Percentiles rank a stretch among this genome's conserved stretches.
phyloP scores from a whole-genome alignment of 92 coral and sea anemone genomes.

The Umimayanthus chanpuru region DNA sequence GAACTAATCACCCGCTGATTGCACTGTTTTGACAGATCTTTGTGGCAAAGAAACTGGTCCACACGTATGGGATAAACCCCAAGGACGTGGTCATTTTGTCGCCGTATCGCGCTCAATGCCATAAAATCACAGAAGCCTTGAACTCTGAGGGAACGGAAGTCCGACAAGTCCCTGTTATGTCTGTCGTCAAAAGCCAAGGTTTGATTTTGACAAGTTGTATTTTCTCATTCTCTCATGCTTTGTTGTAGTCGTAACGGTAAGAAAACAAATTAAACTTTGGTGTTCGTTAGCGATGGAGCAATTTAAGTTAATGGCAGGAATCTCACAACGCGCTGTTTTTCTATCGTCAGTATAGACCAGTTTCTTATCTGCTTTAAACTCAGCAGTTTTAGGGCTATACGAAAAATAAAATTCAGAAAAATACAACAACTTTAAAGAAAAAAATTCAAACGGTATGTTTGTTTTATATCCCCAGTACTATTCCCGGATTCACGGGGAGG shows the following conservation, averaged over 20 bases:
- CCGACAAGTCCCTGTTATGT: slow-evolving; percentile 35
- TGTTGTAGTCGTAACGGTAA: background rate
- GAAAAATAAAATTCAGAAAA: too few relatives aligned
- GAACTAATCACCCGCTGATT: background rate
- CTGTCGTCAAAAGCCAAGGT: slow-evolving; percentile 72
- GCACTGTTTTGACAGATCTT: slow-evolving; percentile 37
- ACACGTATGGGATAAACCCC: slow-evolving; percentile 4
- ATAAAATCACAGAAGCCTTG: slow-evolving; percentile 39
- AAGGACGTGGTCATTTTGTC: slow-evolving; percentile 50
- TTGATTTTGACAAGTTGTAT: background rate
- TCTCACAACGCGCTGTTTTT: too few relatives aligned
- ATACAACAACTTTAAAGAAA: too few relatives aligned
- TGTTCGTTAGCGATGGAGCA: too few relatives aligned
- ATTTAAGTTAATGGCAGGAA: too few relatives aligned
- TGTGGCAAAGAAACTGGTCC: slow-evolving; percentile 39
- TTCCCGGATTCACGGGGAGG: too few relatives aligned
- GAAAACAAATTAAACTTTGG: background rate
- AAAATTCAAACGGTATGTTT: too few relatives aligned
- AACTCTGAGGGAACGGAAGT: background rate
- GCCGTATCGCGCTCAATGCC: slow-evolving; percentile 69
- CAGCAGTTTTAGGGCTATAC: too few relatives aligned
- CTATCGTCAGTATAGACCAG: too few relatives aligned
- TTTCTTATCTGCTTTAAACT: too few relatives aligned
- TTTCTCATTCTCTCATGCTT: background rate
- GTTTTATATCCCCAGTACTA: too few relatives aligned